Conservation (phyloP, 2,113 vertebrate species). For the Anhinga rufa region DNA sequence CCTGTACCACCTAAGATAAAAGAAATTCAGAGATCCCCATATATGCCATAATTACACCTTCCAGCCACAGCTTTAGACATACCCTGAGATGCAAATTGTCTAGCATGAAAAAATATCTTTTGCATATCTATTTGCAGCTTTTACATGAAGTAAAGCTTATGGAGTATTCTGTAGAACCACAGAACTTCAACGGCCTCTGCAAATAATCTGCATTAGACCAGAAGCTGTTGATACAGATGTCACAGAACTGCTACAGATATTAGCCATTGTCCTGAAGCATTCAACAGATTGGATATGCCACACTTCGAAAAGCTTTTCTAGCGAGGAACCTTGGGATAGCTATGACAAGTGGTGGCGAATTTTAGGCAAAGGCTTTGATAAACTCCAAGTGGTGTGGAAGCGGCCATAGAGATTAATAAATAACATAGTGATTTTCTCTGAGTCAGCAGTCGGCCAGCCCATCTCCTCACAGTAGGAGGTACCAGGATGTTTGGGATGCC, state of each 20-base stretch:
- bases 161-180: neutral
- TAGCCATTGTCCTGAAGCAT: neutral
- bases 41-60: neutral
- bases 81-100: neutral
- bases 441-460: neutral
- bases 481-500: neutral
- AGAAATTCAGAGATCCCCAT: neutral
- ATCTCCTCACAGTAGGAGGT: neutral
- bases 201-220: neutral
- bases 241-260: neutral
- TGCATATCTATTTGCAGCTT: neutral
- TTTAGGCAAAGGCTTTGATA: neutral
- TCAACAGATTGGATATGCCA: neutral
- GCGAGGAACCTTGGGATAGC: neutral
- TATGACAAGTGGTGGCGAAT: neutral
- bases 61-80: neutral
- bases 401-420: neutral
- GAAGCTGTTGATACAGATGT: neutral
- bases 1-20: neutral
- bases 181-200: neutral
- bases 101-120: neutral
- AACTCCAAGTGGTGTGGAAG: neutral
- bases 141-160: neutral
- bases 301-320: neutral
- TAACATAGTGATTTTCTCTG: neutral